Conservation (phyloP, 2,888 invertebrate species). For the Drosophila anceps region DNA sequence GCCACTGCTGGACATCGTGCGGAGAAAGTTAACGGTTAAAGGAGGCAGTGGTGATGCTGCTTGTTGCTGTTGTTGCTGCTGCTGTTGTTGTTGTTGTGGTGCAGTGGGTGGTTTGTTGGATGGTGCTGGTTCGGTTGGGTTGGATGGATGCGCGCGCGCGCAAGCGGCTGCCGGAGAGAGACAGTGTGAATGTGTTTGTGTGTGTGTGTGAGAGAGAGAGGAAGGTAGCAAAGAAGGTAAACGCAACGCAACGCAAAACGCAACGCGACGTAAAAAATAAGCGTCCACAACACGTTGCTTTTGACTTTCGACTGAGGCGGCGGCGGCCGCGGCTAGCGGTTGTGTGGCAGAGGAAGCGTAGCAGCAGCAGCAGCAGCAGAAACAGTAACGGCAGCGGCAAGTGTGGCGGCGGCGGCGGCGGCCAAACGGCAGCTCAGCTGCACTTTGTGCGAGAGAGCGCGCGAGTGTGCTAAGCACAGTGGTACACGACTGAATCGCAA, state of each 20-base stretch:
- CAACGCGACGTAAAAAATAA: constrained; percentile 80
- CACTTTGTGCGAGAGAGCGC: constrained; percentile 78
- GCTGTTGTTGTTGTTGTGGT: constrained; percentile 21
- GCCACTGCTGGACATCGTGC: constrained; percentile 74
- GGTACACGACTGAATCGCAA: constrained; percentile 28
- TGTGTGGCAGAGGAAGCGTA: constrained; percentile 77
- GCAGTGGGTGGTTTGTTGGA: constrained; percentile 29
- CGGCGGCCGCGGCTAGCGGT: constrained; percentile 72
- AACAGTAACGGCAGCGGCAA: constrained; percentile 68
- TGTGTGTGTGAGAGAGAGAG: constrained; percentile 42
- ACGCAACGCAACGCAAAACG: constrained; percentile 80
- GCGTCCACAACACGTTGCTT: constrained; percentile 81
- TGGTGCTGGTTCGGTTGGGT: constrained; percentile 35
- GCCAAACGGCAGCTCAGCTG: constrained; percentile 80
- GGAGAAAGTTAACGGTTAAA: constrained; percentile 70
- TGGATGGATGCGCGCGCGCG: constrained; percentile 58
- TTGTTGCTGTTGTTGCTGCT: neutral
- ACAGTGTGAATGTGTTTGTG: constrained; percentile 12
- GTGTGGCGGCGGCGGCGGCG: constrained; percentile 60
- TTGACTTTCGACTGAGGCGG: constrained; percentile 81
- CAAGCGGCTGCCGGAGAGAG: constrained; percentile 47
- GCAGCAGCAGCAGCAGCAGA: constrained; percentile 52
- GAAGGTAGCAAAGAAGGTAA: constrained; percentile 67
- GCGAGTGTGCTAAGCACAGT: constrained; percentile 52
- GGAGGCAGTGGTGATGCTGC: constrained; percentile 37